Evolutionary conservation across 2,888 invertebrate species (phyloP).

Genomic region (Candidula unifasciata): DNA sequence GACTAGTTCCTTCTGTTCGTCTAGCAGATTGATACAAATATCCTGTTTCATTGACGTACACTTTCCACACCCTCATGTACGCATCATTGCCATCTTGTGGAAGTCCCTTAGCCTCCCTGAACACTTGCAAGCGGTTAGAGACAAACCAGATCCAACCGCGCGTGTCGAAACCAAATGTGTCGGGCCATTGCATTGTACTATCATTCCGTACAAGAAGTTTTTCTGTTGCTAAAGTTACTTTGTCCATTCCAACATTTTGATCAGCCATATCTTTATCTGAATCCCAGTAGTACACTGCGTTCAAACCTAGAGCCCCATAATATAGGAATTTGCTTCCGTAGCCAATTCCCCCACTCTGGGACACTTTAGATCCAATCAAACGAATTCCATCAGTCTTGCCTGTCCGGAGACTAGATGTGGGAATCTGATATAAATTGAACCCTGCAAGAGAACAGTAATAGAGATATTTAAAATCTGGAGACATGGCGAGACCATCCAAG

Average conservation of each 20-base stretch:
- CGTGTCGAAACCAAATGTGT: constrained; percentile 62
- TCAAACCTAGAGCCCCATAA: constrained; percentile 60
- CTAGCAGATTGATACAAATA: constrained; percentile 44
- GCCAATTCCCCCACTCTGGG: constrained; percentile 63
- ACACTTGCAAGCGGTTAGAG: constrained; percentile 62
- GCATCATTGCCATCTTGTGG: constrained; percentile 43
- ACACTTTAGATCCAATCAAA: constrained; percentile 61
- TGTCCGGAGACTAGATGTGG: constrained; percentile 60
- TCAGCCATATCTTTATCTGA: constrained; percentile 56
- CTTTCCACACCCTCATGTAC: constrained; percentile 55
- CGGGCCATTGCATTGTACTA: constrained; percentile 66
- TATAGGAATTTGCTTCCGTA: constrained; percentile 63
- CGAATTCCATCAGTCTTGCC: constrained; percentile 53
- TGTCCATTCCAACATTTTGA: constrained; percentile 55
- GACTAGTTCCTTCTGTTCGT: background rate
- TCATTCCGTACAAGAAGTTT: constrained; percentile 49
- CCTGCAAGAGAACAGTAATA: constrained; percentile 66
- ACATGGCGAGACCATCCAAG: constrained; percentile 70
- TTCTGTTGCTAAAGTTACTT: constrained; percentile 55
- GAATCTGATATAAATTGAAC: constrained; percentile 60
- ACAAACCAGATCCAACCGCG: constrained; percentile 66
- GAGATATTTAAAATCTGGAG: constrained; percentile 64
- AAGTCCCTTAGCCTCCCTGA: constrained; percentile 50
- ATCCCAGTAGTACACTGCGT: constrained; percentile 64
- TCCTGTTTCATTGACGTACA: constrained; percentile 52